These are phyloP conservation scores for Aurelia coerulea DNA, from an alignment of 30 jellyfish, hydroid and myxozoan species.

Conservation along the genomic window DNA sequence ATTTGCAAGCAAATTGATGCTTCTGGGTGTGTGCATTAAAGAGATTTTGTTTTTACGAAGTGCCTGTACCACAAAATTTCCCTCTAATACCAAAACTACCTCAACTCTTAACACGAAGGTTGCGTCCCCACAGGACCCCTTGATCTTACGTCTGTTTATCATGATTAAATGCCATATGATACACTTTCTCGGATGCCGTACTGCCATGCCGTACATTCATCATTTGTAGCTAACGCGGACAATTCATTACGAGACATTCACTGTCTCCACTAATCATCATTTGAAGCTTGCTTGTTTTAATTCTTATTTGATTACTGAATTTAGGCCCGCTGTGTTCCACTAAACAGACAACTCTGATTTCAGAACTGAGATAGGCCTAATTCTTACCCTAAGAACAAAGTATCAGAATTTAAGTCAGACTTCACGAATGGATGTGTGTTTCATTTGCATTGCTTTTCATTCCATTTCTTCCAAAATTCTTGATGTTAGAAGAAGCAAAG, in stretches of 20 bases:
- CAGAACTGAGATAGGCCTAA: neutral
- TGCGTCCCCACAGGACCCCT: neutral
- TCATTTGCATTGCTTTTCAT: too few relatives aligned
- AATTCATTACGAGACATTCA: too few relatives aligned
- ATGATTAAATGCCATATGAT: too few relatives aligned
- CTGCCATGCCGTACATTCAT: too few relatives aligned
- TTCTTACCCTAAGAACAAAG: neutral
- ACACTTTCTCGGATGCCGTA: too few relatives aligned
- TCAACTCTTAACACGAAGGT: slow-evolving; percentile 5
- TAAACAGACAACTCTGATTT: neutral
- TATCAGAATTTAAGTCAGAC: too few relatives aligned
- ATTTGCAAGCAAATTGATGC: slow-evolving; percentile 24
- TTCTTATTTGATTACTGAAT: neutral
- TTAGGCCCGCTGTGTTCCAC: neutral
- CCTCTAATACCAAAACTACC: slow-evolving; percentile 2
- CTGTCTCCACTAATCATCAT: too few relatives aligned
- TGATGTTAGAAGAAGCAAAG: too few relatives aligned
- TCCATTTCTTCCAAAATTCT: too few relatives aligned
- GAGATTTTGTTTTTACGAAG: slow-evolving; percentile 30
- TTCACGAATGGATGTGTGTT: too few relatives aligned
- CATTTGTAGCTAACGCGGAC: too few relatives aligned
- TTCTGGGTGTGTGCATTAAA: slow-evolving; percentile 1
- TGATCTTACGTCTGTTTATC: too few relatives aligned
- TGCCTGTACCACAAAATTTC: slow-evolving; percentile 45
- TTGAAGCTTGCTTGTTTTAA: neutral